Evolutionary conservation across 2,113 vertebrate genomes (phyloP).

Genomic region (Ophthalmolycus amberensis): DNA sequence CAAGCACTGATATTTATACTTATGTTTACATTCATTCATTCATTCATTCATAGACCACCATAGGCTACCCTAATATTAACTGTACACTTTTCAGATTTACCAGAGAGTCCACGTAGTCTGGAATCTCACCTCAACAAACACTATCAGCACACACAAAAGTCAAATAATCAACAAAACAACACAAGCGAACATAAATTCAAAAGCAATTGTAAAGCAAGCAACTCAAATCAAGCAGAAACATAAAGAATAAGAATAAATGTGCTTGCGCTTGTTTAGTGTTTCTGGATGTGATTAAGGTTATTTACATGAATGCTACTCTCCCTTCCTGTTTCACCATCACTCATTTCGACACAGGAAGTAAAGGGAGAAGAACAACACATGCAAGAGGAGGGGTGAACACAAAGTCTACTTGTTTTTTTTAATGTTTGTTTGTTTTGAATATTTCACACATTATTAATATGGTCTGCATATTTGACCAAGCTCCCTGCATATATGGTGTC

Average conservation of each 20-base stretch:
- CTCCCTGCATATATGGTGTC: not conserved
- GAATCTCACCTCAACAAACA: not conserved
- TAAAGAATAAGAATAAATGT: not conserved
- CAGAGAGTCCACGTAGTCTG: not conserved
- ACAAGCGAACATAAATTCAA: not conserved
- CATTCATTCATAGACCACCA: not conserved
- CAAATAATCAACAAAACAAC: not conserved
- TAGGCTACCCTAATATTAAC: not conserved
- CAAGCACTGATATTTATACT: not conserved
- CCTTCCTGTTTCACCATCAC: slow-evolving; percentile 4
- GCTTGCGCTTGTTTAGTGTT: not conserved
- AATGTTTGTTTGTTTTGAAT: not conserved
- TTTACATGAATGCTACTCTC: not conserved
- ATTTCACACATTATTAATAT: not conserved
- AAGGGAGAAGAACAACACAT: not conserved
- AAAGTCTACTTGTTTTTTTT: not conserved
- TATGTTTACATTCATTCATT: not conserved
- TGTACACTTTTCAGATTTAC: too few relatives aligned
- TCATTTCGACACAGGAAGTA: not conserved
- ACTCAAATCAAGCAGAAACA: not conserved
- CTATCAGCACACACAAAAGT: not conserved
- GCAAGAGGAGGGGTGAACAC: not conserved
- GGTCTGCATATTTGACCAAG: not conserved
- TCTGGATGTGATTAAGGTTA: not conserved
- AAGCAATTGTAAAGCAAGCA: not conserved